Base-by-base conservation (phyloP, 2,888 invertebrate genomes). In the Endomychus coccineus region DNA sequence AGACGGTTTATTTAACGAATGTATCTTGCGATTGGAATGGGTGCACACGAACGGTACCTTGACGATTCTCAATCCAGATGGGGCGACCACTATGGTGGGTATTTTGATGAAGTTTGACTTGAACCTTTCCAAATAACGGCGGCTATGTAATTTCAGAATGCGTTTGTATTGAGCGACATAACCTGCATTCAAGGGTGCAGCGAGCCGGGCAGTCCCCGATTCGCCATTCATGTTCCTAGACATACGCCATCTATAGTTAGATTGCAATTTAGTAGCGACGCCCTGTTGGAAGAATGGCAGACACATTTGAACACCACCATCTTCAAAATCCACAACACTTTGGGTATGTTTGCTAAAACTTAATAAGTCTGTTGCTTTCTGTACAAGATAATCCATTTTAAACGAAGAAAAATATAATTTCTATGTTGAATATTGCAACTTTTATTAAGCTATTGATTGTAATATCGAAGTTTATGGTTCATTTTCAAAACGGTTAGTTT, bases 281-380 rank as follows among this genome's bases (percentile, higher is more conserved):
- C 81, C 43, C 85, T 88, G 64, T 76, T 88, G 67, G 89, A 90
- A 65, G 90, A 91, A 58, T 91, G 91, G 91, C 75, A 89, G 37
- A 78, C 80, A 41, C 80, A 87, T 58, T 73, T 89, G 50, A 79
- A 83, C 9, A 80, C 80, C 45, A 71, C 72, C 63, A 66, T 58
- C 42, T 54, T 51, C 36, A 53, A 58, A 49, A 46, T 64, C 11
- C 58, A 59, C 23, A 46, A 57, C 21, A 51, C 54, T 27, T 42
- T 50, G 44, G 59, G 62, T 59, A 50, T 15, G n/a, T 3, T 25
- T 11, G 6, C 15, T n/a, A 27, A 27, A 17, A 13, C 19, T 10
- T 19, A n/a, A n/a, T 1, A 14, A n/a, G 4, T 19, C 7, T 6
- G 10, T 9, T 15, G 14, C 6, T 16, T 17, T 27, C 27, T 29